Base-by-base conservation (phyloP, 2,797 vertebrate genomes). In the Tachyglossus aculeatus region DNA sequence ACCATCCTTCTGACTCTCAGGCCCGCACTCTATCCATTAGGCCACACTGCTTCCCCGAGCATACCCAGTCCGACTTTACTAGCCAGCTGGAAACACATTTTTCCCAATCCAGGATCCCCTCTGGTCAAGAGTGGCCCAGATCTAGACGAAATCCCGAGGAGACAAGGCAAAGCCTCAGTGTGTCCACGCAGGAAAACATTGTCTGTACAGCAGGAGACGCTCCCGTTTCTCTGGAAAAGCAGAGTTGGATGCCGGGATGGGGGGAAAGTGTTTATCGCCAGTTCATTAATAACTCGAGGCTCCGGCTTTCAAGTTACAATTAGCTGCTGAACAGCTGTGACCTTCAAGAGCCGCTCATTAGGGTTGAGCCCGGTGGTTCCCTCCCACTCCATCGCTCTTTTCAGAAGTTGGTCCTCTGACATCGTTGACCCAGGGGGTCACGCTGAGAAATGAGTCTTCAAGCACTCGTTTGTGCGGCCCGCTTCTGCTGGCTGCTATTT, bases 321-420 rank as follows among this genome's bases (percentile, higher is more conserved):
- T 87, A 87, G 31, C 77, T 86, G 76, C 82, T 85, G 71, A 71
- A 71, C 78, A 82, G 64, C 82, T 79, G 65, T 80, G 89, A 89
- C 82, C 81, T 77, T 59, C 38, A 78, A 76, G 67, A 84, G 60
- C 56, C 74, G 16, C 77, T 77, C 58, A 5, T 60, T 81, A 63
- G 69, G 74, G 72, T 55, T 51, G 43, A 0, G 58, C 27, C 75
- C 3, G 2, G 56, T 63, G 60, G 43, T 76, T 65, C 62, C 5
- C 59, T 79, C 65, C 55, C 32, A 29, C 64, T 43, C 36, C 14
- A 32, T 39, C 74, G 38, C 38, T 74, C 7, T 1, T 71, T 83
- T 76, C 78, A 72, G 80, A 84, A 83, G 74, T 51, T 78, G 60
- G 83, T 74, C 77, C 71, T 65, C 71, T 80, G 80, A 74, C 41